Conservation (phyloP, 1,140 invertebrate genomes). For the Ips nitidus region DNA sequence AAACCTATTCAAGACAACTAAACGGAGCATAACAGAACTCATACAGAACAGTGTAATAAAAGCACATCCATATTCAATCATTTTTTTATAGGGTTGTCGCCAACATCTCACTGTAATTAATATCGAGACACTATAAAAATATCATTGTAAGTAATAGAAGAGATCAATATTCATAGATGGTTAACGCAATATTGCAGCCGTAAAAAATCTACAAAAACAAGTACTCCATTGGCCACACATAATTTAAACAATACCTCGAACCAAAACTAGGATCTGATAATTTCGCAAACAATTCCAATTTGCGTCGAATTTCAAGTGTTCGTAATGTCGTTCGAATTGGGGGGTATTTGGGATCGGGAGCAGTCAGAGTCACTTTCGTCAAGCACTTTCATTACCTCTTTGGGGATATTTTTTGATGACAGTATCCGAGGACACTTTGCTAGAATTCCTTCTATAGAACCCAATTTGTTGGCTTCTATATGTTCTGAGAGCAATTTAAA, state of each 20-base stretch:
- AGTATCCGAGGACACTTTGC: slow-evolving; percentile 60
- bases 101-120: too few relatives aligned
- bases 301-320: slow-evolving; percentile 44
- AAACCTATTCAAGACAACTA: too few relatives aligned
- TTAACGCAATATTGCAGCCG: slow-evolving; percentile 1
- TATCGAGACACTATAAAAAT: too few relatives aligned
- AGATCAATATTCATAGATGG: slow-evolving; percentile 30
- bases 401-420: slow-evolving; percentile 59
- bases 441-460: slow-evolving; percentile 47
- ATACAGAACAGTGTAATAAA: too few relatives aligned
- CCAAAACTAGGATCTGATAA: slow-evolving; percentile 37
- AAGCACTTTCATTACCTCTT: slow-evolving; percentile 50
- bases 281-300: slow-evolving; percentile 41
- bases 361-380: slow-evolving; percentile 36
- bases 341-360: slow-evolving; percentile 36
- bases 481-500: slow-evolving; percentile 55
- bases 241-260: slow-evolving; percentile 41
- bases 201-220: slow-evolving; percentile 42
- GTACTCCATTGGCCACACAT: slow-evolving; percentile 33
- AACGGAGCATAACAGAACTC: too few relatives aligned
- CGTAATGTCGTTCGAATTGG: slow-evolving; percentile 44
- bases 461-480: slow-evolving; percentile 45
- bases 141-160: too few relatives aligned
- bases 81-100: too few relatives aligned
- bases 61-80: too few relatives aligned